Percentiles rank a stretch among this genome's conserved stretches.
phyloP scores from a whole-genome alignment of 2,888 invertebrate genomes.

The Anaspis maculata region DNA sequence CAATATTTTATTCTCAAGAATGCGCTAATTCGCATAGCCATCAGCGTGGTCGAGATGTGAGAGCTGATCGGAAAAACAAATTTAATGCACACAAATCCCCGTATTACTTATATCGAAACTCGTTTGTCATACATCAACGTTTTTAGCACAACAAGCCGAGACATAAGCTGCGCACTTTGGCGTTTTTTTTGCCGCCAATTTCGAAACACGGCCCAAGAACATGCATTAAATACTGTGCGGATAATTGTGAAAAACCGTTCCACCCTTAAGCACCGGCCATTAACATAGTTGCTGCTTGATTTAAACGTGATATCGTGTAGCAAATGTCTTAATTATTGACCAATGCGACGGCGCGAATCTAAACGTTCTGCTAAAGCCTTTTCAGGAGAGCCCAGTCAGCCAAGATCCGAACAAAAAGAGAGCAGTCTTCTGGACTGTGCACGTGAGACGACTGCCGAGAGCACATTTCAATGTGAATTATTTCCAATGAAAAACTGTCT shows the following conservation, averaged over 20 bases:
- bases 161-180: slow-evolving; percentile 33
- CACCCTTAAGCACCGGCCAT: too few relatives aligned
- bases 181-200: too few relatives aligned
- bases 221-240: too few relatives aligned
- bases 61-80: slow-evolving; percentile 5
- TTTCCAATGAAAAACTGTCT: slow-evolving; percentile 36
- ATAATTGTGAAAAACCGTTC: too few relatives aligned
- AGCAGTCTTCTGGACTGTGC: slow-evolving; percentile 33
- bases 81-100: slow-evolving; percentile 21
- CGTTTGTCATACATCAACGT: slow-evolving; percentile 35
- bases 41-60: too few relatives aligned
- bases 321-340: slow-evolving; percentile 44
- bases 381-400: slow-evolving; percentile 39
- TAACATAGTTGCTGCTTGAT: slow-evolving; percentile 43
- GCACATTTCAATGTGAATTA: slow-evolving; percentile 38
- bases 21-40: too few relatives aligned
- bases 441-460: slow-evolving; percentile 36
- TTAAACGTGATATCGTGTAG: slow-evolving; percentile 42
- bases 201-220: too few relatives aligned
- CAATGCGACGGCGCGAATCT: slow-evolving; percentile 40
- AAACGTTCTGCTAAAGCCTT: slow-evolving; percentile 43
- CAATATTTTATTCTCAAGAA: too few relatives aligned
- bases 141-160: slow-evolving; percentile 28
- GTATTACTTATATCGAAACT: slow-evolving; percentile 20
- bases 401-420: slow-evolving; percentile 28